Conservation (phyloP, 2,113 vertebrate genomes). For the Trichechus manatus region DNA sequence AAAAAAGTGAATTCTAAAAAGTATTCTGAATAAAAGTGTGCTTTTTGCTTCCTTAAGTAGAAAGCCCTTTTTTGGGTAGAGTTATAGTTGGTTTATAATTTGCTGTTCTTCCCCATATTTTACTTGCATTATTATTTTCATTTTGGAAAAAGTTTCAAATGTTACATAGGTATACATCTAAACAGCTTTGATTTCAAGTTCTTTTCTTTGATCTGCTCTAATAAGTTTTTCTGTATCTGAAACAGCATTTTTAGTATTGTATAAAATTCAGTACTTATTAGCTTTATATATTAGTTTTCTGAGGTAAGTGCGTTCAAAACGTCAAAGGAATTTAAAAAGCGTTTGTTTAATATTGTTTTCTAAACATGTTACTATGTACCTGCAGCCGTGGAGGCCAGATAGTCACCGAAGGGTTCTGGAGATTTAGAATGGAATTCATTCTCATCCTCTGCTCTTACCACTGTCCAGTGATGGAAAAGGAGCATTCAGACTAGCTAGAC, state of each 20-base stretch:
- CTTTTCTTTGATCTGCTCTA: constrained; percentile 26
- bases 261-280: constrained; percentile 45
- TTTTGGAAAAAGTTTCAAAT: constrained; percentile 46
- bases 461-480: background rate
- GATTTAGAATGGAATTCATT: background rate
- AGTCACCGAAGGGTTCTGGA: background rate
- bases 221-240: constrained; percentile 41
- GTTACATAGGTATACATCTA: background rate
- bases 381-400: background rate
- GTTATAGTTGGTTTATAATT: constrained; percentile 56
- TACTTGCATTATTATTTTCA: constrained; percentile 61
- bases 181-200: background rate
- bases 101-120: background rate
- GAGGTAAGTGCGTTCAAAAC: constrained; percentile 41
- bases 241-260: constrained; percentile 8
- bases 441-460: background rate
- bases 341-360: constrained; percentile 46
- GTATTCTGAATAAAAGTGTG: constrained; percentile 21
- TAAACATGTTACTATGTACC: background rate
- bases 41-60: constrained; percentile 59
- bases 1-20: constrained; percentile 28
- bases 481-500: background rate
- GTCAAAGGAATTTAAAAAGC: constrained; percentile 17
- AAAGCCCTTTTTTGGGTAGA: background rate
- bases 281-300: constrained; percentile 47